Base-by-base conservation (phyloP, 2,113 vertebrate genomes). In the Callipepla californica region DNA sequence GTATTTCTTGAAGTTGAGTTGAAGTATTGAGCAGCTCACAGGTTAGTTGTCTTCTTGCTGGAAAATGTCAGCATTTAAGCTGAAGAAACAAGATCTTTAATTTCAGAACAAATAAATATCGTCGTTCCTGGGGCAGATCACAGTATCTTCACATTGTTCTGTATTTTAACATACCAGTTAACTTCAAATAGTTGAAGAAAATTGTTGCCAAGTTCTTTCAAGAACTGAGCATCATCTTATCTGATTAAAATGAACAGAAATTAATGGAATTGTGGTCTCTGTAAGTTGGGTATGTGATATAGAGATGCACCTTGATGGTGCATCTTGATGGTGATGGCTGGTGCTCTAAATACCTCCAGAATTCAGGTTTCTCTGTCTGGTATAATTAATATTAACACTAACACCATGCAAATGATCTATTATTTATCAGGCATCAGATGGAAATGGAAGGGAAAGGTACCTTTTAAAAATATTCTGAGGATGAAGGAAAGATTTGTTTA, bases 401-500 rank as follows among this genome's bases (percentile, higher is more conserved):
- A 74, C 72, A 59, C 72, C 44, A 32, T 85, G 63, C 82, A 93
- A 44, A 59, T 74, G 65, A 70, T 92, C 72, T 80, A 47, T 87
- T 87, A 85, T 91, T 94, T 82, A 82, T 87, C 55, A 61, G 32
- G 32, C 59, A 87, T 67, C 22, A 57, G 48, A 44, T 3, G 67
- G 65, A 93, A 91, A 75, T 80, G 68, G 51, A 87, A 77, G 47
- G 72, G 68, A 76, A 77, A 36, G 57, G 17, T 76, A 51, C 55
- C 70, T 89, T 86, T 85, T 70, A 80, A 74, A 96, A 92, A 45
- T 17, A 80, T 91, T 95, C 87, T 88, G 86, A 96, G 69, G 83
- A 82, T 93, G 84, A 96, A 85, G 79, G 77, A 84, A 96, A 96
- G 65, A 94, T 89, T 87, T 95, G 75, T 87, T 96, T 91, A 85